A percentile compares a stretch with the other conserved stretches of the same genome.
Evolutionary conservation across 2,888 invertebrate species (phyloP).

Genomic region (Leptopilina syphax): DNA sequence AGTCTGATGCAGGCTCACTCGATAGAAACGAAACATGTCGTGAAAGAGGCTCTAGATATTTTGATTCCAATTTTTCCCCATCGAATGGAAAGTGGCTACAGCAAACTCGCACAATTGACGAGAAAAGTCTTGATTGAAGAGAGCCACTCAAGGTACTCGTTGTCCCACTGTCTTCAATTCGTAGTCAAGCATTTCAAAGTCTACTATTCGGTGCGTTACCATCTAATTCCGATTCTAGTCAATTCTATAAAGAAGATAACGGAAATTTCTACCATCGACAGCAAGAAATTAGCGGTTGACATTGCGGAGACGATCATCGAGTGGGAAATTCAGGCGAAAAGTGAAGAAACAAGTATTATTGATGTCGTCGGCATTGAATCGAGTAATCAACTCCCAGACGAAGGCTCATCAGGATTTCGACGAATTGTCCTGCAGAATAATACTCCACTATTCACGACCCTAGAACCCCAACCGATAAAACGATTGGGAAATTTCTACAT

Average conservation of each 20-base stretch:
- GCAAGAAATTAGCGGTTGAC: conserved; percentile 95
- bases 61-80: conserved; percentile 97
- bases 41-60: conserved; percentile 96
- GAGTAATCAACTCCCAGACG: conserved; percentile 58
- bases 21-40: conserved; percentile 94
- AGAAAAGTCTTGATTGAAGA: conserved; percentile 99
- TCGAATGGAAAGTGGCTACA: conserved; percentile 96
- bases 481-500: conserved; percentile 93
- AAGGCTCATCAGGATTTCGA: conserved; percentile 66
- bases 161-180: conserved; percentile 96
- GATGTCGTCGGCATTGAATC: conserved; percentile 70
- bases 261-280: conserved; percentile 92
- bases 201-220: conserved; percentile 97
- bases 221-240: conserved; percentile 95
- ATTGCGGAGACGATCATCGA: conserved; percentile 98
- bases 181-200: conserved; percentile 97
- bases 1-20: conserved; percentile 95
- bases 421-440: conserved; percentile 66
- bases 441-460: conserved; percentile 65
- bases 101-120: conserved; percentile 98
- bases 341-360: conserved; percentile 82
- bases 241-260: conserved; percentile 95
- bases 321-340: conserved; percentile 95
- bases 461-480: conserved; percentile 85
- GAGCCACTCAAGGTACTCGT: conserved; percentile 96